Conservation (phyloP, 30 jellyfish, hydroid and myxozoan species). For the Haliclystus octoradiatus region DNA sequence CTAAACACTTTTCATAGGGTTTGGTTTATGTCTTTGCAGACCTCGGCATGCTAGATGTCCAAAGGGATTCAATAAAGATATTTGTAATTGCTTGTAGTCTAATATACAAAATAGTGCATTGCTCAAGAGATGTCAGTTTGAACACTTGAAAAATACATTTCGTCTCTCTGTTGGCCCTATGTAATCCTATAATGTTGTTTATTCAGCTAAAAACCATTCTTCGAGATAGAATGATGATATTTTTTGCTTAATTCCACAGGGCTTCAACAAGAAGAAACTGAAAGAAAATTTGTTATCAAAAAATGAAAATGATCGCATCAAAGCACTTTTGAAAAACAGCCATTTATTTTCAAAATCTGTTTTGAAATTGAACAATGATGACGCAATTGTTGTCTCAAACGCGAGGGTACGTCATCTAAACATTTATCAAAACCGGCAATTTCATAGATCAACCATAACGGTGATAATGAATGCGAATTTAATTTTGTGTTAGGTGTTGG, state of each 20-base stretch:
- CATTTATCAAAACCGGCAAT: neutral
- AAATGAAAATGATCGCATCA: constrained; percentile 10
- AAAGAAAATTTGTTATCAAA: constrained; percentile 28
- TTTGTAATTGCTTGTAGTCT: too few relatives aligned
- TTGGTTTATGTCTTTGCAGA: neutral
- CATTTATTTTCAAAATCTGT: constrained; percentile 6
- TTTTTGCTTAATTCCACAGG: constrained; percentile 25
- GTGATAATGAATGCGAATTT: neutral
- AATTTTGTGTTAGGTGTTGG: constrained; percentile 32
- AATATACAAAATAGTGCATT: too few relatives aligned
- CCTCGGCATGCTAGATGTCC: too few relatives aligned
- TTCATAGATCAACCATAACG: constrained; percentile 4
- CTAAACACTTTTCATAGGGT: neutral
- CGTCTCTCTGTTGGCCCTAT: too few relatives aligned
- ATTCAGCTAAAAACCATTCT: too few relatives aligned
- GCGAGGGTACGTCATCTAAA: constrained; percentile 27
- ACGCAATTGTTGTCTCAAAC: constrained; percentile 17
- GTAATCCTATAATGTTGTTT: too few relatives aligned
- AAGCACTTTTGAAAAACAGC: neutral
- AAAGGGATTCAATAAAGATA: too few relatives aligned
- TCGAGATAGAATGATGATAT: too few relatives aligned
- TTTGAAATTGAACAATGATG: neutral
- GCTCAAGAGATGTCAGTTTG: too few relatives aligned
- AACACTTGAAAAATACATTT: too few relatives aligned
- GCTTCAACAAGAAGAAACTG: constrained; percentile 68